Percentiles rank a stretch among this genome's conserved stretches.
These are phyloP conservation scores for Enteromius afrohamiltoni DNA, from an alignment of 2,797 vertebrate genomes.

Conservation along the genomic window DNA sequence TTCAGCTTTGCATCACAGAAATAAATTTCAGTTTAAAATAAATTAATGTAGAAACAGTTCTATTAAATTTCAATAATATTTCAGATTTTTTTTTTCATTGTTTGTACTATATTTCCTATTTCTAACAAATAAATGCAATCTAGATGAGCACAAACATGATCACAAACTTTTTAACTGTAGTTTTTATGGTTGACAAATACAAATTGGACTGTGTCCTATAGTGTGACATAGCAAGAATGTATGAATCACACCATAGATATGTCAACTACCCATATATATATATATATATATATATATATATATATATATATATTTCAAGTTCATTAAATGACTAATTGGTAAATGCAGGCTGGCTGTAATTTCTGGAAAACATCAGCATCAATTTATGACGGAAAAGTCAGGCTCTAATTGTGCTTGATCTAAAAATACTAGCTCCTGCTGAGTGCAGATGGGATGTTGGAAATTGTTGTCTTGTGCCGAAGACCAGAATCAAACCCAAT, in stretches of 20 bases:
- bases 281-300: not conserved
- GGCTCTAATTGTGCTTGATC: not conserved
- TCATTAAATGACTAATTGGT: not conserved
- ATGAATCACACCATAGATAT: too few relatives aligned
- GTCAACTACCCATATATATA: too few relatives aligned
- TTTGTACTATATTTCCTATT: not conserved
- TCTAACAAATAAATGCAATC: not conserved
- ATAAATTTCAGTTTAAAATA: not conserved
- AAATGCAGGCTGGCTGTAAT: not conserved
- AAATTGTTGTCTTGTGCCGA: not conserved
- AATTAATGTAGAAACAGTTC: not conserved
- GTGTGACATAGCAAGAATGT: too few relatives aligned
- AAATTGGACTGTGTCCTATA: too few relatives aligned
- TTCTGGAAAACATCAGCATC: not conserved
- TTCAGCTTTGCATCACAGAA: not conserved
- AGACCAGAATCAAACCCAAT: not conserved
- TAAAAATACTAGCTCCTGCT: not conserved
- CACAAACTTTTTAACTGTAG: not conserved
- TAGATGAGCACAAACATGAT: not conserved
- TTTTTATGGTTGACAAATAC: too few relatives aligned
- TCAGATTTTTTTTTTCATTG: not conserved
- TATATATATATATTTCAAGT: not conserved
- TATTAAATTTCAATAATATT: not conserved
- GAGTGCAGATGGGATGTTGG: not conserved
- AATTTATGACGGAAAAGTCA: not conserved